phyloP scores from a whole-genome alignment of 2,888 invertebrate species.

The Ecliptopera silaceata region DNA sequence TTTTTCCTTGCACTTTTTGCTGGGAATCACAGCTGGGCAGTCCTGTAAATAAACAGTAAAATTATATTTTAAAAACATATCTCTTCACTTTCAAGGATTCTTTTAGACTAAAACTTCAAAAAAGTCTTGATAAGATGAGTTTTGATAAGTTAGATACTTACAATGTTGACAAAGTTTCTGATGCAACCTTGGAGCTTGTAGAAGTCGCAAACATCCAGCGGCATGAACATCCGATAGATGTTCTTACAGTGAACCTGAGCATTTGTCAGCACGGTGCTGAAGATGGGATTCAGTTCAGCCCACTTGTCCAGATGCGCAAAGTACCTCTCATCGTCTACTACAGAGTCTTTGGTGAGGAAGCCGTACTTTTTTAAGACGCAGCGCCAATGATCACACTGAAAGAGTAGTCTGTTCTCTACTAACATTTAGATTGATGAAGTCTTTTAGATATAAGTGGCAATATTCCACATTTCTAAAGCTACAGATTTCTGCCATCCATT shows the following conservation, averaged over 20 bases:
- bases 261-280: slow-evolving; percentile 45
- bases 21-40: slow-evolving; percentile 54
- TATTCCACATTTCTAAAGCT: too few species aligned
- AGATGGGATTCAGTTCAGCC: slow-evolving; percentile 56
- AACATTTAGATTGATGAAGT: too few species aligned
- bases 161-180: slow-evolving; percentile 50
- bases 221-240: slow-evolving; percentile 38
- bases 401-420: too few species aligned
- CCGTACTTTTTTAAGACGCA: slow-evolving; percentile 58
- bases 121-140: too few species aligned
- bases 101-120: too few species aligned
- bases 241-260: slow-evolving; percentile 56
- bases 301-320: slow-evolving; percentile 59
- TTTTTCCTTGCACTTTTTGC: slow-evolving; percentile 47
- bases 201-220: slow-evolving; percentile 51
- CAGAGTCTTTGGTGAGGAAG: slow-evolving; percentile 37
- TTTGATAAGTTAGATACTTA: too few species aligned
- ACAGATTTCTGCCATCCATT: too few species aligned
- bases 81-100: too few species aligned
- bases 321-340: slow-evolving; percentile 55
- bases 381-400: slow-evolving; percentile 58
- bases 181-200: slow-evolving; percentile 50
- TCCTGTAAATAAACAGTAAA: slow-evolving; percentile 51
- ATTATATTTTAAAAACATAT: too few species aligned
- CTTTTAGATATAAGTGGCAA: too few species aligned